A percentile compares a stretch with the other conserved stretches of the same genome.
phyloP scores from a whole-genome alignment of 2,797 vertebrate species.

The Strix occidentalis region DNA sequence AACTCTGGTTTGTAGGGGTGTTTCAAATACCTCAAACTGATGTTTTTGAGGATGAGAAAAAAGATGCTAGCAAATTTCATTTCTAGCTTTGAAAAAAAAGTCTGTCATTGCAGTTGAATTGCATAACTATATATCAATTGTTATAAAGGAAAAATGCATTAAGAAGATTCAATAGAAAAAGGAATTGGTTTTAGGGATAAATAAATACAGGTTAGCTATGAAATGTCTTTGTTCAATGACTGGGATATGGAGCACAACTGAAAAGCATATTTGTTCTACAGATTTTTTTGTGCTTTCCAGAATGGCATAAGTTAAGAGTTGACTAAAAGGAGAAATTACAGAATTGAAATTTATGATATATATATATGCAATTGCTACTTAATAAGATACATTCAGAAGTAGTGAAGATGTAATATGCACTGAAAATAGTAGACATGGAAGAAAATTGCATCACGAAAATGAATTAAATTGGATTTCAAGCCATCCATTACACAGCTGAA shows the following conservation, averaged over 20 bases:
- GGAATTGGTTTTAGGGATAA: not conserved
- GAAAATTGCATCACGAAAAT: constrained; percentile 15
- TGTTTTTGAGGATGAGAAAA: not conserved
- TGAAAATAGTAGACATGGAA: constrained; percentile 14
- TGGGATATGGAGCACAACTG: not conserved
- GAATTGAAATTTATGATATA: not conserved
- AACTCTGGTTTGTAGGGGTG: not conserved
- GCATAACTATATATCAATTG: not conserved
- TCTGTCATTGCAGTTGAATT: not conserved
- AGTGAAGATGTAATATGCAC: not conserved
- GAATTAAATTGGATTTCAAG: constrained; percentile 35
- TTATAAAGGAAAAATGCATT: not conserved
- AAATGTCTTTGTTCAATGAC: not conserved
- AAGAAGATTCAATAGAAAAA: not conserved
- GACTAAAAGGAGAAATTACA: not conserved
- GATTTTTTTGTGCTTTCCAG: not conserved
- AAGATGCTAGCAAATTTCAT: not conserved
- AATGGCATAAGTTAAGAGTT: not conserved
- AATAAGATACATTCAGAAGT: not conserved
- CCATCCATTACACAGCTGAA: not conserved
- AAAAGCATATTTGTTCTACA: not conserved
- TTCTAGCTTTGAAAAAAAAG: not conserved
- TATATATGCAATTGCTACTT: not conserved
- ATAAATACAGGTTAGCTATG: not conserved
- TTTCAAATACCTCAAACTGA: not conserved